Evolutionary conservation across 1,140 invertebrate genomes (phyloP), one percentile per base, ranked within the genome.

Genomic region (Lycorma delicatula): DNA sequence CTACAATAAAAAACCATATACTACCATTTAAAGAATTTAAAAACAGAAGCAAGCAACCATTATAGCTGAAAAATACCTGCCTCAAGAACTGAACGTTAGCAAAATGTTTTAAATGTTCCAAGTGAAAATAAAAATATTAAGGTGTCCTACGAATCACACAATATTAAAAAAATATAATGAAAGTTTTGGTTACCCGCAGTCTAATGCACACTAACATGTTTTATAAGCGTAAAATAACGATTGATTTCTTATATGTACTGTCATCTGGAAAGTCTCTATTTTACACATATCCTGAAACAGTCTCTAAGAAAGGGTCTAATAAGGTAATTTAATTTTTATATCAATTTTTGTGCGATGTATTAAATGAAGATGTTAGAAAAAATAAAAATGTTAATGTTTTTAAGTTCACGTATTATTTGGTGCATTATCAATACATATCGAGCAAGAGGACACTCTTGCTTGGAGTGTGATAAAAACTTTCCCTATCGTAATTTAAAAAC

Each of bases 211-310:
- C 47, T 66, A n/a, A n/a, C n/a, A n/a, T n/a, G 64, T 59, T 65
- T 66, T 29, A 59, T 27, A 26, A 55, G 57, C 47, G 66, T 66
- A 54, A 44, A 48, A 41, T 22, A 50, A n/a, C 12, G 60, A 6
- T 29, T 31, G 67, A 67, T 49, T 67, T 63, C 53, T 59, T 67
- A 18, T 64, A 68, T 48, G 31, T 56, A 25, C 36, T 64, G 16
- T 61, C 61, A 26, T 47, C 50, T 28, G 22, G 23, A 12, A 4
- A 61, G 36, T 55, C 46, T 27, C 22, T 60, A 13, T 68, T 67
- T 54, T 66, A 64, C 41, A 28, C 31, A 5, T 68, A 67, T 44
- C 47, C 47, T 18, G 60, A 68, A 58, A 62, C 36, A 6, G 47
- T 58, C 38, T 59, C 23, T 18, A 34, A 20, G 2, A 60, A 60